These are phyloP conservation scores for Petrolisthes manimaculis DNA, from an alignment of 2,888 invertebrate genomes.

Conservation along the genomic window DNA sequence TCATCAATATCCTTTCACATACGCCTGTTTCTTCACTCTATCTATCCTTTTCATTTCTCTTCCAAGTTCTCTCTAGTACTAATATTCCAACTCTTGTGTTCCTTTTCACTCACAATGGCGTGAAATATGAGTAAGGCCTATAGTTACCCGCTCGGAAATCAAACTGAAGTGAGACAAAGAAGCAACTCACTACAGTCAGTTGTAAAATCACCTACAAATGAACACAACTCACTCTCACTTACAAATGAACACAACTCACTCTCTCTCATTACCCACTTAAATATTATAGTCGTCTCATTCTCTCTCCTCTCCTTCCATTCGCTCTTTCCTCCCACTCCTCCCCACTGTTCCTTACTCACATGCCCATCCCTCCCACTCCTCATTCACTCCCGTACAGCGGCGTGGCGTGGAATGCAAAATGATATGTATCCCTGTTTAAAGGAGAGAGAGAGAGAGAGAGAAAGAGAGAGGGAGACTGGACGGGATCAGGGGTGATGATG, in stretches of 20 bases:
- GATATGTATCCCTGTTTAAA: neutral
- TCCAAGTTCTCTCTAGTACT: neutral
- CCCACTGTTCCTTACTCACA: neutral
- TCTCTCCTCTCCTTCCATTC: neutral
- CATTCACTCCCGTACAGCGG: too few species aligned
- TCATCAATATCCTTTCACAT: neutral
- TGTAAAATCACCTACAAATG: too few species aligned
- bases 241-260: too few species aligned
- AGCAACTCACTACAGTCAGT: too few species aligned
- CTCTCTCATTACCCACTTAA: too few species aligned
- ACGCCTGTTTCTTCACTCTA: neutral
- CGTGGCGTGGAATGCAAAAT: neutral
- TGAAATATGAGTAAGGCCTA: too few species aligned
- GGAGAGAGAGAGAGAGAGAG: neutral
- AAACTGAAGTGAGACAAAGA: too few species aligned
- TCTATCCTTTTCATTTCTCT: neutral
- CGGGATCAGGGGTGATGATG: neutral
- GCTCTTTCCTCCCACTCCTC: neutral
- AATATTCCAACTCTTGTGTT: neutral
- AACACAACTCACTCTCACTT: too few species aligned
- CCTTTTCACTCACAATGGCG: neutral
- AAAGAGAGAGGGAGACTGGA: neutral
- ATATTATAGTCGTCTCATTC: neutral
- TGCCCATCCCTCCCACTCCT: neutral
- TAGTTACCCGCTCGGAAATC: too few species aligned